Conservation (phyloP, 1,140 invertebrate species). For the Plodia interpunctella region DNA sequence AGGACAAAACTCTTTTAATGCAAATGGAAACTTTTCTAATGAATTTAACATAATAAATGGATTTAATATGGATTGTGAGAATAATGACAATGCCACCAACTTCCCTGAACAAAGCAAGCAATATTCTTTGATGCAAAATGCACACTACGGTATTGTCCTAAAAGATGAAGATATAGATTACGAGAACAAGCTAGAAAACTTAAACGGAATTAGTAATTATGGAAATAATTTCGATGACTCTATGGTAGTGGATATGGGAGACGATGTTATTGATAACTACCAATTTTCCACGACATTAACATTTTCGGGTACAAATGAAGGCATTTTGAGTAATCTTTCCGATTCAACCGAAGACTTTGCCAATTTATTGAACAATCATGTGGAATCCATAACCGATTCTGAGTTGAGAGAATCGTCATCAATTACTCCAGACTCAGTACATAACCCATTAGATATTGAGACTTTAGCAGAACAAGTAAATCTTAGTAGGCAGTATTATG, state of each 20-base stretch:
- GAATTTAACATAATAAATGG: conserved; percentile 80
- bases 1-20: conserved; percentile 81
- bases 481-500: conserved; percentile 76
- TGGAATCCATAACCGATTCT: conserved; percentile 79
- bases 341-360: conserved; percentile 82
- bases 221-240: conserved; percentile 84
- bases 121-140: conserved; percentile 89
- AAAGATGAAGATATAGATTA: conserved; percentile 86
- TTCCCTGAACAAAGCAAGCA: conserved; percentile 81
- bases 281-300: conserved; percentile 89
- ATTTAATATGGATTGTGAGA: conserved; percentile 87
- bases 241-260: conserved; percentile 89
- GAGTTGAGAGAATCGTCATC: conserved; percentile 78
- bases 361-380: conserved; percentile 82
- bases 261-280: conserved; percentile 85
- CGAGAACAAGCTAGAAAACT: conserved; percentile 83
- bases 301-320: conserved; percentile 86
- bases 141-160: conserved; percentile 85
- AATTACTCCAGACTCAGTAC: conserved; percentile 80
- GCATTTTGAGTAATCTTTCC: conserved; percentile 70
- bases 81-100: conserved; percentile 72
- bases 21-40: conserved; percentile 74
- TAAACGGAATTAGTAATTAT: conserved; percentile 79
- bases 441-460: conserved; percentile 83
- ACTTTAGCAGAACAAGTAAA: conserved; percentile 81